Conservation (phyloP, 2,888 invertebrate genomes). For the Synanthedon myopaeformis region DNA sequence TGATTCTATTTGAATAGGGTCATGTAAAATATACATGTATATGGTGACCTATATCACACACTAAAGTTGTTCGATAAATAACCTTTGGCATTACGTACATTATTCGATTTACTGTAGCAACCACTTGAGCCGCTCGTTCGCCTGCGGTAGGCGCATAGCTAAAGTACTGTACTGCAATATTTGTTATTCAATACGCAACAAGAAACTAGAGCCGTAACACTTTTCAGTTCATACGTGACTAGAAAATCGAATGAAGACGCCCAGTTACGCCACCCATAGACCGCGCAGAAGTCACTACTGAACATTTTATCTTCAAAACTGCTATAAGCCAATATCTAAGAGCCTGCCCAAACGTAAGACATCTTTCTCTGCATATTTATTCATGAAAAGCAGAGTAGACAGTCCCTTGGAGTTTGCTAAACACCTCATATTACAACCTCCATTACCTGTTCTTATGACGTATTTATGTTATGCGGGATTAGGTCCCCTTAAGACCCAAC, state of each 20-base stretch:
- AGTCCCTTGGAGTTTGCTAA: conserved; percentile 25
- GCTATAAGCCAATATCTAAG: conserved; percentile 10
- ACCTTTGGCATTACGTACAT: neutral
- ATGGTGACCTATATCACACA: neutral
- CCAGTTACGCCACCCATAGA: conserved; percentile 17
- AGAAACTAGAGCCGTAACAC: conserved; percentile 38
- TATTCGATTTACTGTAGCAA: neutral
- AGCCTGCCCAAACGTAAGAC: conserved; percentile 3
- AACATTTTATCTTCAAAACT: conserved; percentile 6
- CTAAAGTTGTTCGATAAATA: neutral
- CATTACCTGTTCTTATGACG: conserved; percentile 28
- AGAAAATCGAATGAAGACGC: conserved; percentile 22
- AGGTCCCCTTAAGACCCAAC: conserved; percentile 9
- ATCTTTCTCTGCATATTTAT: conserved; percentile 26
- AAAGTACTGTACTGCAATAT: conserved; percentile 9
- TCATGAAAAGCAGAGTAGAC: conserved; percentile 26
- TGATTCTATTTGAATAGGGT: too few species aligned
- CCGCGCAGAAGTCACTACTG: neutral
- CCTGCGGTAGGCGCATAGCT: neutral
- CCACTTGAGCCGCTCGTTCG: neutral
- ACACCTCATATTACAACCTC: conserved; percentile 32
- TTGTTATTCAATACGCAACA: conserved; percentile 42
- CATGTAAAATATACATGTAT: too few species aligned
- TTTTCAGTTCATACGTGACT: conserved; percentile 53
- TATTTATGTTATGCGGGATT: conserved; percentile 29